A percentile compares a stretch with the other conserved stretches of the same genome.
phyloP scores from a whole-genome alignment of 1,140 invertebrate genomes.

The Holcopasites calliopsidis region DNA sequence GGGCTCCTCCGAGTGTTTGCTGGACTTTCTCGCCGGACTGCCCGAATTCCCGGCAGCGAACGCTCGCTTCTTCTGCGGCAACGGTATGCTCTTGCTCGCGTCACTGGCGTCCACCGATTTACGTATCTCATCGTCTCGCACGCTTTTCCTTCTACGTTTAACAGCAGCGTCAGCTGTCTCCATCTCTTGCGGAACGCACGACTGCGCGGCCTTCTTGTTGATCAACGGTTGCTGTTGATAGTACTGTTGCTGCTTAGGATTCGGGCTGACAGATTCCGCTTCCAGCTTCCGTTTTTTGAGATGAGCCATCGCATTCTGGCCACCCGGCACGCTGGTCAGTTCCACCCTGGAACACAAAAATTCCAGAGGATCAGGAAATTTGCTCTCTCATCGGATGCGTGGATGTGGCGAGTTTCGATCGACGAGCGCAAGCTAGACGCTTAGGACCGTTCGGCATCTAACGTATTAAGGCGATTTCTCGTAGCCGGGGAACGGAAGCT shows the following conservation, averaged over 20 bases:
- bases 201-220: slow-evolving; percentile 57
- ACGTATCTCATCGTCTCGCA: slow-evolving; percentile 74
- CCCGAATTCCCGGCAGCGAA: slow-evolving; percentile 75
- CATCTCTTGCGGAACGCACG: slow-evolving; percentile 74
- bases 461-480: slow-evolving; percentile 32
- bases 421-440: slow-evolving; percentile 48
- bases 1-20: slow-evolving; percentile 78
- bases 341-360: slow-evolving; percentile 81
- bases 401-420: slow-evolving; percentile 43
- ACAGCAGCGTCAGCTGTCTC: slow-evolving; percentile 72
- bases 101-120: slow-evolving; percentile 74
- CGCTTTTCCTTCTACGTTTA: slow-evolving; percentile 79
- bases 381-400: slow-evolving; percentile 45
- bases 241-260: slow-evolving; percentile 70
- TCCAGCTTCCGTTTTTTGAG: slow-evolving; percentile 82
- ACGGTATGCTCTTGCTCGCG: slow-evolving; percentile 69
- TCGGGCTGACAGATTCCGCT: slow-evolving; percentile 74
- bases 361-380: slow-evolving; percentile 76
- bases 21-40: slow-evolving; percentile 80
- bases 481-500: slow-evolving; percentile 30
- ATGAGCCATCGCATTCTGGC: slow-evolving; percentile 80
- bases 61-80: slow-evolving; percentile 84
- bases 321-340: slow-evolving; percentile 79
- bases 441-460: slow-evolving; percentile 42
- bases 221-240: slow-evolving; percentile 54